Base-by-base conservation (phyloP, 1,140 invertebrate species). In the Lucilia sericata region DNA sequence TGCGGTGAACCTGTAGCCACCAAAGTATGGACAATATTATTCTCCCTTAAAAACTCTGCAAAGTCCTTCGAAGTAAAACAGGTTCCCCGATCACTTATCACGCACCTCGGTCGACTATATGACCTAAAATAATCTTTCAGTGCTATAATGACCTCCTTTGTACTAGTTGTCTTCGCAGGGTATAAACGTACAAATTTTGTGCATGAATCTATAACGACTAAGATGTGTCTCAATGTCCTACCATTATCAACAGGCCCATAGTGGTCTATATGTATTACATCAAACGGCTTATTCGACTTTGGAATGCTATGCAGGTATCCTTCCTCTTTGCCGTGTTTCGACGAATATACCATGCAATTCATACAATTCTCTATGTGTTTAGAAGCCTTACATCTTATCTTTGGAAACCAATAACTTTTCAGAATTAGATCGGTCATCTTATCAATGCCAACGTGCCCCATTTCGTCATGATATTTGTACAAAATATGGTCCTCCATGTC, bases 161-260 rank as follows among this genome's bases (percentile, higher is more conserved):
- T 86, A 30, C 25, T 30, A 30, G 25, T 30, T 30, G 25, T 30
- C 25, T 30, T 30, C 25, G 25, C 25, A 30, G 25, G 25, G 25
- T 30, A 30, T 30, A 30, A 30, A 30, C 25, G 25, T 30, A 30
- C 25, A 30, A 30, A 30, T 30, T 30, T 30, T 51, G 84, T 86
- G 19, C 89, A 90, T 60, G 89, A 86, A 83, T 91, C 86, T 80
- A 91, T 91, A 0, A 92, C 76, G 0, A 91, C 90, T 82, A 93
- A 91, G 2, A 90, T 89, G 85, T 92, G 91, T 83, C 88, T 88
- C 88, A 92, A 91, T 25, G 85, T 60, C 0, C 21, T 86, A 17
- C 90, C 90, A 21, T 87, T 85, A 21, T 91, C 90, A n/a, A 88
- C 42, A 7, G 87, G 82, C 25, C 25, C 25, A 30, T 30, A 30